Evolutionary conservation across 2,113 vertebrate genomes (phyloP).

Genomic region (Datnioides undecimradiatus): DNA sequence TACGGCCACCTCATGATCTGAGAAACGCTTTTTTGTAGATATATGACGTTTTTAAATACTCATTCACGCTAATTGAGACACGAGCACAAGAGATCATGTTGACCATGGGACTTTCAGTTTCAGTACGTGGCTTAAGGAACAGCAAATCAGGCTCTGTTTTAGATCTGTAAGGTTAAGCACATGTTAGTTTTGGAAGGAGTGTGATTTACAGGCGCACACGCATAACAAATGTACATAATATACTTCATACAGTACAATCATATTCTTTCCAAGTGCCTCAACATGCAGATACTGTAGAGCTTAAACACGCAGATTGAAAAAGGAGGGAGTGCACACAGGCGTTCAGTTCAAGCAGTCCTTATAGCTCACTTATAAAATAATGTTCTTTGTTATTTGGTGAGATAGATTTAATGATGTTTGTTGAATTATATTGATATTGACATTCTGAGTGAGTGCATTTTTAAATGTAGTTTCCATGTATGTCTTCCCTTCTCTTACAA

Average conservation of each 20-base stretch:
- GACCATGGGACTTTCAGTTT: slow-evolving; percentile 29
- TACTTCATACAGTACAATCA: slow-evolving; percentile 71
- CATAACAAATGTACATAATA: slow-evolving; percentile 67
- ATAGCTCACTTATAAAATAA: slow-evolving; percentile 31
- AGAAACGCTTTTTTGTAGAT: slow-evolving; percentile 10
- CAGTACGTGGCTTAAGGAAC: slow-evolving; percentile 18
- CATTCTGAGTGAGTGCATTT: slow-evolving; percentile 39
- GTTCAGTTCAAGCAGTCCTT: slow-evolving; percentile 50
- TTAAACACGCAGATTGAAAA: slow-evolving; percentile 38
- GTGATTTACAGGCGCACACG: slow-evolving; percentile 58
- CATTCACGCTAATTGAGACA: not conserved
- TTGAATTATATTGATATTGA: slow-evolving; percentile 20
- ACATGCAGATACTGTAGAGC: slow-evolving; percentile 71
- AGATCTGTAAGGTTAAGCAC: slow-evolving; percentile 46
- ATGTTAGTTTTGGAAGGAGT: slow-evolving; percentile 55
- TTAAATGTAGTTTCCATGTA: not conserved
- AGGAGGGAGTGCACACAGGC: slow-evolving; percentile 27
- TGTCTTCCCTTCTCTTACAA: slow-evolving; percentile 3
- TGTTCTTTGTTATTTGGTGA: slow-evolving; percentile 19
- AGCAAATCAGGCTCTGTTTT: slow-evolving; percentile 20
- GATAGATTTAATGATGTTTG: slow-evolving; percentile 36
- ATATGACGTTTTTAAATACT: slow-evolving; percentile 23
- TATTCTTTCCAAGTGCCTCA: slow-evolving; percentile 86
- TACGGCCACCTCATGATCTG: slow-evolving; percentile 14
- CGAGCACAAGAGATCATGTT: slow-evolving; percentile 24